phyloP scores from a whole-genome alignment of 1,140 invertebrate species.

The Drosophila repleta region DNA sequence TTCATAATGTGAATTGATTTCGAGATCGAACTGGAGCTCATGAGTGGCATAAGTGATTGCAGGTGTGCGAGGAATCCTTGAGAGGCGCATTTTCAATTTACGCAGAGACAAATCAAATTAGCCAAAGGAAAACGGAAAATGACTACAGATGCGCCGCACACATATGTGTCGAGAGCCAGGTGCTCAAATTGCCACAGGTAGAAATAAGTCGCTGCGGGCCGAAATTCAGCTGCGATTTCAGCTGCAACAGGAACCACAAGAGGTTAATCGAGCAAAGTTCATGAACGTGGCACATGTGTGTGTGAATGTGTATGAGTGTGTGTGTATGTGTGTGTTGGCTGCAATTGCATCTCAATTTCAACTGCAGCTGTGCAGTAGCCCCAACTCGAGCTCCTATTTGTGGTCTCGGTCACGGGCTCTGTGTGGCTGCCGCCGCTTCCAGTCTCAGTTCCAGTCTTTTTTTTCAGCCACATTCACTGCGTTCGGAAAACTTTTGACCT shows the following conservation, averaged over 20 bases:
- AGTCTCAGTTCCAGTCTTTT: background rate
- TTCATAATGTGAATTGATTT: constrained; percentile 13
- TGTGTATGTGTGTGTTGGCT: constrained; percentile 18
- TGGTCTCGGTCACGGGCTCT: constrained; percentile 17
- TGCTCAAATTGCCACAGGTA: constrained; percentile 64
- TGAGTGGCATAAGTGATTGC: constrained; percentile 38
- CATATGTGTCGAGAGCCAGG: constrained; percentile 39
- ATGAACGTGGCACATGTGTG: constrained; percentile 65
- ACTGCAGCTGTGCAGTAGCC: constrained; percentile 49
- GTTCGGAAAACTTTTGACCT: constrained; percentile 54
- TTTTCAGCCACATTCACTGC: constrained; percentile 12
- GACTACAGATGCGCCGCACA: constrained; percentile 19
- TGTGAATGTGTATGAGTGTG: constrained; percentile 23
- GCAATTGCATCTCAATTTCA: constrained; percentile 51
- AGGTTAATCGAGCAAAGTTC: constrained; percentile 77
- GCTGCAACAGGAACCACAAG: constrained; percentile 38
- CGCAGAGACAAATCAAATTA: constrained; percentile 59
- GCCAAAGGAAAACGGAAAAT: constrained; percentile 60
- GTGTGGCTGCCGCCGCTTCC: background rate
- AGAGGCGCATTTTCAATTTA: constrained; percentile 70
- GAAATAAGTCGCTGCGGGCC: constrained; percentile 24
- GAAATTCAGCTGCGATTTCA: constrained; percentile 52
- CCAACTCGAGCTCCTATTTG: constrained; percentile 20
- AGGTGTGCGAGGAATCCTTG: constrained; percentile 56
- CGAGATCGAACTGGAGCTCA: constrained; percentile 7